Conservation (phyloP, 2,888 invertebrate species). For the Lottia scabra region DNA sequence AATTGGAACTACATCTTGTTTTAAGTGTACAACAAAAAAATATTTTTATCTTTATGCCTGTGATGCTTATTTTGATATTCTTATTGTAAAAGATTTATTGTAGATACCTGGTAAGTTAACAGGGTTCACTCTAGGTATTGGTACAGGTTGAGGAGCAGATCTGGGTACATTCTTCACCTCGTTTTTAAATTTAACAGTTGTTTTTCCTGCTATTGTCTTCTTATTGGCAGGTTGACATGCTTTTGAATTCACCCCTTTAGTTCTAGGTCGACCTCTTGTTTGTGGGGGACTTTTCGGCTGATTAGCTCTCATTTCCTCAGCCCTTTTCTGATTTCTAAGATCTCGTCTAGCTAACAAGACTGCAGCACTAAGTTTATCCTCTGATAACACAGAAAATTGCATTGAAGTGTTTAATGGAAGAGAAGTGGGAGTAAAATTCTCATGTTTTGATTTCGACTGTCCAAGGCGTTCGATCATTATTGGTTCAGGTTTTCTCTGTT, state of each 20-base stretch:
- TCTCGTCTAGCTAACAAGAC: slow-evolving; percentile 59
- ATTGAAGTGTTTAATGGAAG: slow-evolving; percentile 28
- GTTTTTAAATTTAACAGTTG: slow-evolving; percentile 34
- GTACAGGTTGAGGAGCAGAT: too few species aligned
- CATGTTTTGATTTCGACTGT: background rate
- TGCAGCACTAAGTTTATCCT: slow-evolving; percentile 56
- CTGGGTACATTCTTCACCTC: slow-evolving; percentile 19
- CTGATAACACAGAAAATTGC: slow-evolving; percentile 47
- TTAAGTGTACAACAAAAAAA: too few species aligned
- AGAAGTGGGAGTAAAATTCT: slow-evolving; percentile 8
- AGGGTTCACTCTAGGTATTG: too few species aligned
- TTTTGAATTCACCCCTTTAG: slow-evolving; percentile 27
- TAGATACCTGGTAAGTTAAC: too few species aligned
- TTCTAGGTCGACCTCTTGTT: slow-evolving; percentile 19
- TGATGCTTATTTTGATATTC: too few species aligned
- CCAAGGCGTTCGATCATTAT: slow-evolving; percentile 39
- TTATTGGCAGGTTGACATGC: background rate
- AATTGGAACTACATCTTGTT: too few species aligned
- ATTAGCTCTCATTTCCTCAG: slow-evolving; percentile 17
- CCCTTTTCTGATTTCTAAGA: slow-evolving; percentile 52
- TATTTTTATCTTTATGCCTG: too few species aligned
- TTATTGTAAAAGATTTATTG: too few species aligned
- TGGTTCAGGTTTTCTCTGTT: slow-evolving; percentile 36
- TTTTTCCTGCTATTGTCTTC: slow-evolving; percentile 25
- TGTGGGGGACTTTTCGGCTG: slow-evolving; percentile 33